Evolutionary conservation across 2,113 vertebrate genomes (phyloP), one percentile per base, ranked within the genome.

Genomic region (Lampris incognitus): DNA sequence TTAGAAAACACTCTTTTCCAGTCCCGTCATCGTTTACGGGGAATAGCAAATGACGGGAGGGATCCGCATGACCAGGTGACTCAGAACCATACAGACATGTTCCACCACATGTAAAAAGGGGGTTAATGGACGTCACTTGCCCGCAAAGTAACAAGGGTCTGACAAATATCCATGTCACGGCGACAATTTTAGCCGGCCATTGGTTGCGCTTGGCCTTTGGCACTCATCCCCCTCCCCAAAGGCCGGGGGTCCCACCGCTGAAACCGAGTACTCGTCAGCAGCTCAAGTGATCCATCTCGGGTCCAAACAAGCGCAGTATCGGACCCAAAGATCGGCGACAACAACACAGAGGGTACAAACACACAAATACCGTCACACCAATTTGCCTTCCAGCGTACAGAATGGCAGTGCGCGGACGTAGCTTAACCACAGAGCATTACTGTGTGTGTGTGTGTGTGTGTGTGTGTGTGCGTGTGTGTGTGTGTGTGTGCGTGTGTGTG

Each of bases 141-240:
- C 48, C 62, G 72, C 80, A 24, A 24, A 24, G 24, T 24, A 83
- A 86, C 9, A 7, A 73, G 73, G 72, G 72, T 70, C 81, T 81
- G 84, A 84, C 66, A 87, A 81, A 84, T 84, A 76, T 78, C 76
- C 83, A 67, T 81, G 90, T 73, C 80, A 41, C 59, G 69, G 46
- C 50, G 82, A 84, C 89, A 89, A 90, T 85, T 90, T 88, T 91
- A 91, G 85, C 81, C 6, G 44, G 81, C 54, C 64, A 48, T 69
- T 76, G 81, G 82, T 82, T 79, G 76, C 78, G 76, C 78, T 3
- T 9, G 72, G 71, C 59, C 64, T 83, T 77, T 42, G 76, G 79
- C 78, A 63, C 61, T 42, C 6, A 48, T 36, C 6, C 66, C 52
- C 38, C 13, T 52, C 41, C 46, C 48, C 75, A 69, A 69, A 87